These are phyloP conservation scores for Sarcophaga carnaria DNA, from an alignment of 2,888 invertebrate species.

Conservation along the genomic window DNA sequence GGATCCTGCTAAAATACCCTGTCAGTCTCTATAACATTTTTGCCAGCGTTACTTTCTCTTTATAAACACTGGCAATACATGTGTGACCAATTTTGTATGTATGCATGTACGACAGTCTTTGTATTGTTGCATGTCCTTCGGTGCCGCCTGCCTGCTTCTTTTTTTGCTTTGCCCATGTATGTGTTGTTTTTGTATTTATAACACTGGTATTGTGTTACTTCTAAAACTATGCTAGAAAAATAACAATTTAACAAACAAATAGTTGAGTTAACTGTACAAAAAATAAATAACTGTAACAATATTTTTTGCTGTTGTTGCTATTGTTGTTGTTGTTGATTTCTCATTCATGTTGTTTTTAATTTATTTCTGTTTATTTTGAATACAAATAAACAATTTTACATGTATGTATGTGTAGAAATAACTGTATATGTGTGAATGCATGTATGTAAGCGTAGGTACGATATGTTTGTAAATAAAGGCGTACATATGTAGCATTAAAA, in stretches of 20 bases:
- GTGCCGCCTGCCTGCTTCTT: no score
- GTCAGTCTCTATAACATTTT: no score
- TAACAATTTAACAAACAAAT: constrained; percentile 52
- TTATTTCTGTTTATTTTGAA: constrained; percentile 38
- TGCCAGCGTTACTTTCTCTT: no score
- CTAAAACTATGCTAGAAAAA: constrained; percentile 46
- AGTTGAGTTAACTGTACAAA: constrained; percentile 51
- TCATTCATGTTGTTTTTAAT: constrained; percentile 1
- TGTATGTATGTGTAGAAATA: neutral
- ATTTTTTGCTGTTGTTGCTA: constrained; percentile 34
- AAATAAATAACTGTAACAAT: constrained; percentile 49
- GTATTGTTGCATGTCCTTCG: neutral
- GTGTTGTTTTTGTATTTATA: constrained; percentile 5
- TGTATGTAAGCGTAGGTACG: neutral
- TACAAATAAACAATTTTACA: neutral
- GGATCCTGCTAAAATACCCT: no score
- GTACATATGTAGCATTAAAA: neutral
- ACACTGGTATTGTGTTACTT: constrained; percentile 40
- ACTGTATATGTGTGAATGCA: neutral
- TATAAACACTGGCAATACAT: no score
- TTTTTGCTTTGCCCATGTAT: neutral
- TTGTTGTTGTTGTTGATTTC: constrained; percentile 20
- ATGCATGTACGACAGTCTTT: no score
- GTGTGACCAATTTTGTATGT: no score
- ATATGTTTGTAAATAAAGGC: neutral